Evolutionary conservation across 2,113 vertebrate species (phyloP), one percentile per base, ranked within the genome.

Genomic region (Butastur rufipennis): DNA sequence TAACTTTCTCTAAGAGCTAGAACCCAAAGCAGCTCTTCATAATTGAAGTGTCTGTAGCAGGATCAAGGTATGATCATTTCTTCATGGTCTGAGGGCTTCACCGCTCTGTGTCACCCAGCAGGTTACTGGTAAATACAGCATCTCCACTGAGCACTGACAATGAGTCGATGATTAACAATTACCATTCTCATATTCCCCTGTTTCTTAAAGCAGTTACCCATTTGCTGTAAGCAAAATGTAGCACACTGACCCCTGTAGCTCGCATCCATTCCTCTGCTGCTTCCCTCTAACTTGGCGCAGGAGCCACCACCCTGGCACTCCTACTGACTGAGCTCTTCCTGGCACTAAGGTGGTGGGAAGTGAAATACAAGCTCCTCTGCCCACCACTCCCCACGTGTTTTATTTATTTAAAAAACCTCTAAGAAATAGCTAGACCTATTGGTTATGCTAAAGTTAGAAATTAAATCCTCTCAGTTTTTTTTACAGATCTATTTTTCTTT

Each of bases 261-360:
- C 16, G 2, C 67, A 56, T 20, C 59, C 56, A 43, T 47, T 29
- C 61, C 65, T 78, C 81, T 52, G 65, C 71, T 56, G 43, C 20
- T 73, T 50, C 40, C 61, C 34, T 43, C 42, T 6, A 16, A 61
- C 45, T 50, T 36, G 47, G 62, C 2, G 0, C 63, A 72, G 81
- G 58, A 90, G 7, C 11, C 43, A 66, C 31, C 32, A 18, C n/a
- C 22, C 8, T 16, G 3, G 52, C 47, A 20, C 58, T 56, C 27
- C 3, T 1, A 6, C 16, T 47, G 32, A 47, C 2, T 0, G 43
- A 78, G 47, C 36, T 88, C 82, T 52, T 82, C n/a, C 62, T 1
- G 27, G 0, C 0, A 0, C n/a, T 8, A 32, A 29, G 18, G 20
- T 6, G 43, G 3, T 42, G 55, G 91, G 23, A 61, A 66, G 32